Percentiles rank a stretch among this genome's conserved stretches.
These are phyloP conservation scores for Fregetta grallaria DNA, from an alignment of 2,113 vertebrate genomes.

Conservation along the genomic window DNA sequence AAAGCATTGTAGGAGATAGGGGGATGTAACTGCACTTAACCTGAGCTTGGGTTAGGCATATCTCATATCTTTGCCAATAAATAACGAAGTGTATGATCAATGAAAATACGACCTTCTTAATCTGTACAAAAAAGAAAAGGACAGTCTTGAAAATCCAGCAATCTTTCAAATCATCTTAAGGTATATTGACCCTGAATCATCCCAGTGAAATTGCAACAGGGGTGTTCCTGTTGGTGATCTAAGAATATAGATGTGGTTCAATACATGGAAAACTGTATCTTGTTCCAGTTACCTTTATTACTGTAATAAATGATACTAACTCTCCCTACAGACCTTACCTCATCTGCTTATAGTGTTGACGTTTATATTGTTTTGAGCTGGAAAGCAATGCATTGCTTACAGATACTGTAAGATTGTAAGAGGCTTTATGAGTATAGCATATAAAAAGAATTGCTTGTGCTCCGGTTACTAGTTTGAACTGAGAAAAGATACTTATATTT, in stretches of 20 bases:
- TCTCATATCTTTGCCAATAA: background rate
- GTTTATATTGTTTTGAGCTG: background rate
- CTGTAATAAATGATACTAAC: background rate
- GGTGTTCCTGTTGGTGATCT: background rate
- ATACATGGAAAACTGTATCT: background rate
- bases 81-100: background rate
- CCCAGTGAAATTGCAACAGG: background rate
- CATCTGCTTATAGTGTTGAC: background rate
- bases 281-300: background rate
- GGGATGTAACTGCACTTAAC: background rate
- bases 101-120: background rate
- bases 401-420: background rate
- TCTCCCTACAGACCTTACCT: background rate
- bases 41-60: background rate
- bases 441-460: background rate
- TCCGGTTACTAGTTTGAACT: background rate
- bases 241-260: background rate
- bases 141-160: background rate
- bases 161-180: background rate
- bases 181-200: background rate
- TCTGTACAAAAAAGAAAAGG: background rate
- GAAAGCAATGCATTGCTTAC: background rate
- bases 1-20: background rate
- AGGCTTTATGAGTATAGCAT: background rate
- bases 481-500: background rate